Conservation (phyloP, 2,888 invertebrate species). For the Eustalomyia histrio region DNA sequence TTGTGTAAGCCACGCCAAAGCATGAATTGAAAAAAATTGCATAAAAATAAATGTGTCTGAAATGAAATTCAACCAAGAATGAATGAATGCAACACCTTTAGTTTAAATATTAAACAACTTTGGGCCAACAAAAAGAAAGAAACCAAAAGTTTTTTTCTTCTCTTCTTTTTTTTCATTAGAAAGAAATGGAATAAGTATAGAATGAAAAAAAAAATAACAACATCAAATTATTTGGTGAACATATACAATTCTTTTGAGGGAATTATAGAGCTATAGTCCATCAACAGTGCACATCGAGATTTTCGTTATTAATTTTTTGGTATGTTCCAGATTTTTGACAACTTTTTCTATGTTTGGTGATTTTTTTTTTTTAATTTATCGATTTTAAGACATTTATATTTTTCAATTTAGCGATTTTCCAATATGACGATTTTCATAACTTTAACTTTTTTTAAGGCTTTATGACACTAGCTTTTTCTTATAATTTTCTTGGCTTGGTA, state of each 20-base stretch:
- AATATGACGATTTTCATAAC: too few relatives aligned
- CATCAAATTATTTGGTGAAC: background rate
- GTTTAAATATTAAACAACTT: slow-evolving; percentile 47
- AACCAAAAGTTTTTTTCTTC: background rate
- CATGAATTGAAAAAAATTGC: slow-evolving; percentile 17
- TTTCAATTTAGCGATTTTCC: too few relatives aligned
- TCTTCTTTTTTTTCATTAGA: background rate
- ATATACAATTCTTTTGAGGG: background rate
- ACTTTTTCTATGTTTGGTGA: too few relatives aligned
- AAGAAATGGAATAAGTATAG: background rate
- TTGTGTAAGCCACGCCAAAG: background rate
- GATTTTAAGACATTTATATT: too few relatives aligned
- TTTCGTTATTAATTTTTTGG: too few relatives aligned
- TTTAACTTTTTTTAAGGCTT: too few relatives aligned
- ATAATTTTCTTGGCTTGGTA: too few relatives aligned
- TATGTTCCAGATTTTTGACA: too few relatives aligned
- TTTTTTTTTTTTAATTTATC: too few relatives aligned
- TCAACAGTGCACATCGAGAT: too few relatives aligned
- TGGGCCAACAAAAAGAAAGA: slow-evolving; percentile 9
- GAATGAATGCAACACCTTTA: slow-evolving; percentile 57
- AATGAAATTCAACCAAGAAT: slow-evolving; percentile 43
- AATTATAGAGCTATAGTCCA: background rate
- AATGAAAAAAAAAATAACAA: background rate
- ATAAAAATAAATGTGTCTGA: slow-evolving; percentile 21
- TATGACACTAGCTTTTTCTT: too few relatives aligned